Percentiles rank a stretch among this genome's conserved stretches.
These are phyloP conservation scores for Heliconius melpomene DNA, from an alignment of 1,140 invertebrate genomes.

Conservation along the genomic window DNA sequence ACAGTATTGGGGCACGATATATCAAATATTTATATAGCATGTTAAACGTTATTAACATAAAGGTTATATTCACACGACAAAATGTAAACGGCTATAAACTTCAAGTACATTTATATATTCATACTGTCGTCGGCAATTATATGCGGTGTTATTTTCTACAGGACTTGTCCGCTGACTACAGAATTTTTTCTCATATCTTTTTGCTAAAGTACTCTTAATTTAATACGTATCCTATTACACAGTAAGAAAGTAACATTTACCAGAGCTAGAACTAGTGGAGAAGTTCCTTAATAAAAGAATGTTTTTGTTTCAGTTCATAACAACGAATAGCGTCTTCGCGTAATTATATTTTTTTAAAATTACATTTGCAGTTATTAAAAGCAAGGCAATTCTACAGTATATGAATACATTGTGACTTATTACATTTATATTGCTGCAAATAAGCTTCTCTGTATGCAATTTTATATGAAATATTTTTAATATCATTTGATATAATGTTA, in stretches of 20 bases:
- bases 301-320: constrained; percentile 30
- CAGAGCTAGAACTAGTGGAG: not conserved
- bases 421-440: not conserved
- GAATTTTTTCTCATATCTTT: constrained; percentile 47
- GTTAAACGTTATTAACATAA: not conserved
- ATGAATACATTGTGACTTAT: constrained; percentile 10
- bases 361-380: constrained; percentile 23
- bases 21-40: not conserved
- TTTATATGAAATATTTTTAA: constrained; percentile 5
- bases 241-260: constrained; percentile 37
- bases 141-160: constrained; percentile 56
- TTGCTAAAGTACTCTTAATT: constrained; percentile 45
- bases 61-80: constrained; percentile 13
- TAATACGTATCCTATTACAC: constrained; percentile 44
- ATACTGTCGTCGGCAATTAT: constrained; percentile 61
- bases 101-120: constrained; percentile 58
- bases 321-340: constrained; percentile 1
- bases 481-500: not conserved
- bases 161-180: constrained; percentile 46
- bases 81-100: constrained; percentile 30
- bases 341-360: constrained; percentile 23
- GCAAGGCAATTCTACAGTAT: not conserved
- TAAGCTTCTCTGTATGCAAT: not conserved
- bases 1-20: constrained; percentile 1
- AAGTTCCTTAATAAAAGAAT: constrained; percentile 5